Base-by-base conservation (phyloP, 1,140 invertebrate genomes). In the Neodiprion virginianus region DNA sequence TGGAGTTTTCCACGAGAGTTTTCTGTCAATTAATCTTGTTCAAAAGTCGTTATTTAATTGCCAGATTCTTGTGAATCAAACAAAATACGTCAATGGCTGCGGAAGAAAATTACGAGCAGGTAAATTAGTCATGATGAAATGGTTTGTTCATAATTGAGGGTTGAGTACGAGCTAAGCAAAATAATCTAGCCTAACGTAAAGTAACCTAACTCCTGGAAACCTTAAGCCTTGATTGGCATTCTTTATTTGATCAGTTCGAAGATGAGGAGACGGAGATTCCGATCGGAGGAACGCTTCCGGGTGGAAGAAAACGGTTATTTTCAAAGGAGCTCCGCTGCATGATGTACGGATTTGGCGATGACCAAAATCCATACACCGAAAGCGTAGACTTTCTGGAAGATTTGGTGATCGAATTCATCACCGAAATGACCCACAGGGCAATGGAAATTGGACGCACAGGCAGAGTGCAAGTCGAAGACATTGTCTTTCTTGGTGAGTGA, bases 331-430 rank as follows among this genome's bases (percentile, higher is more conserved):
- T 99, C 66, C 91, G 98, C 53, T 98, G 98, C 82, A 99, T 99
- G 98, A 99, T 99, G 97, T 99, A 98, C 88, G 98, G 98, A 0
- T 99, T 99, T 91, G 98, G 98, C n/a, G 98, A 99, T 89, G 98
- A 99, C 88, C 95, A 98, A 85, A 99, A 99, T 91, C 98, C 98
- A 0, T 99, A 98, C 82, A 99, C 98, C 40, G 98, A 99, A 90
- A 98, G 97, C 85, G 98, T 99, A 0, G 98, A 99, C 85, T 91
- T 99, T 65, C 89, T 99, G 12, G 98, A 99, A 90, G 97, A 99
- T 90, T 88, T 99, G 47, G 98, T 99, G 0, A 97, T 99, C 78
- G 97, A 99, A 90, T 99, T 97, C 88, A 98, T 99, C 28, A 97
- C 96, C 7, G 97, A 99, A 90, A 98, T 96, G 90, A 95, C 94